Evolutionary conservation across 2,113 vertebrate genomes (phyloP).

Genomic region (Tautogolabrus adspersus): DNA sequence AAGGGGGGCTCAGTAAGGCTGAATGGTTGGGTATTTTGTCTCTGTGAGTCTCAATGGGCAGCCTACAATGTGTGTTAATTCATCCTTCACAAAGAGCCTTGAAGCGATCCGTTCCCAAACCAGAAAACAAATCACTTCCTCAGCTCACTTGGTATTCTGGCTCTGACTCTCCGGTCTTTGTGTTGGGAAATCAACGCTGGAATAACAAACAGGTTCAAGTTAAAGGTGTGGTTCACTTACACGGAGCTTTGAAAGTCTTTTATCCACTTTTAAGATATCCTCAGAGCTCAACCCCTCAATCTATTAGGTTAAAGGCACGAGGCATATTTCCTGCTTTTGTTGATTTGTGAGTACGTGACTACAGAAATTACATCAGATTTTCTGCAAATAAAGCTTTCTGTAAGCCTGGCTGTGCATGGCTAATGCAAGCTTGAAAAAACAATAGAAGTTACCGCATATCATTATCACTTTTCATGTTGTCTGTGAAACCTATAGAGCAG

Average conservation of each 20-base stretch:
- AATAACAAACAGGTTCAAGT: constrained; percentile 54
- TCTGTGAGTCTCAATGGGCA: constrained; percentile 58
- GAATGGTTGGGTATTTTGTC: constrained; percentile 58
- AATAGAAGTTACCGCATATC: too few species aligned
- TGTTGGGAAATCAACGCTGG: constrained; percentile 51
- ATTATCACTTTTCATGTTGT: too few species aligned
- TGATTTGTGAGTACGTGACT: not conserved
- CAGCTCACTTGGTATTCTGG: constrained; percentile 65
- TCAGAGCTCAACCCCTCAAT: not conserved
- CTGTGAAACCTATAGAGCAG: too few species aligned
- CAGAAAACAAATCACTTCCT: constrained; percentile 69
- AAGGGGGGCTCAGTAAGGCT: constrained; percentile 40
- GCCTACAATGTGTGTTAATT: constrained; percentile 71
- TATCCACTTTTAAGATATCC: not conserved
- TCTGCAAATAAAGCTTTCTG: too few species aligned
- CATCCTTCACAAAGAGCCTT: constrained; percentile 67
- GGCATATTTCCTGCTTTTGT: too few species aligned
- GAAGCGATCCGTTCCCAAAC: constrained; percentile 64
- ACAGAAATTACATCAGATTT: not conserved
- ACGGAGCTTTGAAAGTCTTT: constrained; percentile 5
- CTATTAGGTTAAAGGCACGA: not conserved
- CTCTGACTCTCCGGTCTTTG: constrained; percentile 42
- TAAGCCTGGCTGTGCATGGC: too few species aligned
- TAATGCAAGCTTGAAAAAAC: too few species aligned
- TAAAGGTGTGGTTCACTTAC: constrained; percentile 33